Evolutionary conservation across 2,888 invertebrate genomes (phyloP).

Genomic region (Drosophila quasianomalipes): DNA sequence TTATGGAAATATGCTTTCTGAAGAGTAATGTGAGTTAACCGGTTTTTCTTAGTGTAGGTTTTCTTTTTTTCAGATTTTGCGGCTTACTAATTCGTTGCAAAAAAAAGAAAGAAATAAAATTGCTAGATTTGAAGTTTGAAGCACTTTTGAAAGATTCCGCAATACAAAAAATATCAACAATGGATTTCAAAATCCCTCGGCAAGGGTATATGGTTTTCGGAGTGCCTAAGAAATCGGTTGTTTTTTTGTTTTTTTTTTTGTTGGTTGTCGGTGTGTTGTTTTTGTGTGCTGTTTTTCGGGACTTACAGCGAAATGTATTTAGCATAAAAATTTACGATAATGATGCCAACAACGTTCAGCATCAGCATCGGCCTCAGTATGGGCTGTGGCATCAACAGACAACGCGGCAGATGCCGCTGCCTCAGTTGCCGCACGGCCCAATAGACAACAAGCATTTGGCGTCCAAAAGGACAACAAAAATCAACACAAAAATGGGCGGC

Average conservation of each 20-base stretch:
- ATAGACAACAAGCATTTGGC: conserved; percentile 59
- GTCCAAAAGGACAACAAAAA: conserved; percentile 36
- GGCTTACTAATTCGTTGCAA: not conserved
- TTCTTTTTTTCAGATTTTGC: not conserved
- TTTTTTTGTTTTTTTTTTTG: not conserved
- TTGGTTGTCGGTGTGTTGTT: conserved; percentile 19
- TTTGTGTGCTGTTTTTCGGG: conserved; percentile 44
- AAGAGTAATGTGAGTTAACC: not conserved
- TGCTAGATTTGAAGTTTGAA: no score
- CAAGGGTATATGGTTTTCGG: not conserved
- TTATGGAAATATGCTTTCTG: not conserved
- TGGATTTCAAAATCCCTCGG: not conserved
- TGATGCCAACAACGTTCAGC: conserved; percentile 62
- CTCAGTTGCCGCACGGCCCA: conserved; percentile 55
- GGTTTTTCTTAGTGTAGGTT: no score
- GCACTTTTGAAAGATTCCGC: not conserved
- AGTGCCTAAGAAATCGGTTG: not conserved
- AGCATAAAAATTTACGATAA: conserved; percentile 84
- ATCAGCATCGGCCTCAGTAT: conserved; percentile 44
- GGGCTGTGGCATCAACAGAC: conserved; percentile 28
- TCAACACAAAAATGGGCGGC: conserved; percentile 21
- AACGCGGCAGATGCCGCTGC: conserved; percentile 20
- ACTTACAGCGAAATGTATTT: conserved; percentile 80
- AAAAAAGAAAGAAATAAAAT: not conserved
- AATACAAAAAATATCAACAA: not conserved